Evolutionary conservation across 2,888 invertebrate species (phyloP).

Genomic region (Netelia melanura): DNA sequence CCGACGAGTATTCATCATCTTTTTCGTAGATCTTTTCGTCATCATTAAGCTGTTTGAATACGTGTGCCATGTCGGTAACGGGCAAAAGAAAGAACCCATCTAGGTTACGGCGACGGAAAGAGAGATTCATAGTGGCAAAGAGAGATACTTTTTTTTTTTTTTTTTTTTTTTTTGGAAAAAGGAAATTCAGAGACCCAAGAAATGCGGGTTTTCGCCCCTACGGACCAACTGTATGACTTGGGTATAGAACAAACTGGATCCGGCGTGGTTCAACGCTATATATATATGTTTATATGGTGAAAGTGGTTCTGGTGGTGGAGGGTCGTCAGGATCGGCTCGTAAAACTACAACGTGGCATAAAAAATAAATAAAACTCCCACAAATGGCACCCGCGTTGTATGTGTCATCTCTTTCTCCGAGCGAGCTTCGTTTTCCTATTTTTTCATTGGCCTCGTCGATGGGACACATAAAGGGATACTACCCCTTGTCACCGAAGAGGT

Average conservation of each 20-base stretch:
- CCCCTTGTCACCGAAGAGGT: conserved; percentile 20
- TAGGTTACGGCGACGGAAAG: not conserved
- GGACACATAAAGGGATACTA: conserved; percentile 22
- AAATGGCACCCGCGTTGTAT: conserved; percentile 35
- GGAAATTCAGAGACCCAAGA: conserved; percentile 18
- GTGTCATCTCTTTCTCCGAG: conserved; percentile 4
- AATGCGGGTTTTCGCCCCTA: conserved; percentile 1
- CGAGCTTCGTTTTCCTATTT: conserved; percentile 35
- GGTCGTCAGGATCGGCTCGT: conserved; percentile 51
- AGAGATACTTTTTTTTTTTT: not conserved
- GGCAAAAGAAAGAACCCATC: too few species aligned
- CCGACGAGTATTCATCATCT: too few species aligned
- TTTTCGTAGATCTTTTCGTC: too few species aligned
- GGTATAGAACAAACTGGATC: conserved; percentile 49
- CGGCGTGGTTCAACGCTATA: conserved; percentile 18
- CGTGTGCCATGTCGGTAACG: too few species aligned
- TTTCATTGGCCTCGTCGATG: conserved; percentile 47
- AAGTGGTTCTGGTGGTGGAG: conserved; percentile 8
- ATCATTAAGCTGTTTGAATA: too few species aligned
- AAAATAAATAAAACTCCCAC: conserved; percentile 51
- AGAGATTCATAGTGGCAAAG: not conserved
- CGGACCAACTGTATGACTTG: conserved; percentile 23
- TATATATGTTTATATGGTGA: not conserved
- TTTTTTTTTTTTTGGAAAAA: not conserved
- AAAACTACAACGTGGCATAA: conserved; percentile 51